Evolutionary conservation across 2,888 invertebrate genomes (phyloP), one percentile per base, ranked within the genome.

Genomic region (Carterocephalus palaemon): DNA sequence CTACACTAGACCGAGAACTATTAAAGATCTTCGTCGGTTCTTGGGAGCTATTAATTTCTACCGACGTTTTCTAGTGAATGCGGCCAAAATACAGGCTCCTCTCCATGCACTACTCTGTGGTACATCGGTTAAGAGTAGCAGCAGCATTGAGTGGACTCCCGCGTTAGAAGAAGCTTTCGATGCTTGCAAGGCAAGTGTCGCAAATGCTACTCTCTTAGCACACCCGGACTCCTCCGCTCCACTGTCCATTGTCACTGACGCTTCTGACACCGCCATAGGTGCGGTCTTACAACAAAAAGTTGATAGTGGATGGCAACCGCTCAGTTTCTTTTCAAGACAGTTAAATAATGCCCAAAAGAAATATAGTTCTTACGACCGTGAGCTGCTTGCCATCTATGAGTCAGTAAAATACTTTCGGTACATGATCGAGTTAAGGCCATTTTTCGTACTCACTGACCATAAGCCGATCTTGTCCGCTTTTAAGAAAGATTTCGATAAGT

Each of bases 1-100:
- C 7, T 46, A 39, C 23, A 5, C 46, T 1, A 9, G 3, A 2
- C 45, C 53, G 0, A 37, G 32, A 4, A 40, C 60, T 2, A 57
- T 64, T 16, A 9, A 58, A 22, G 50, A 64, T 2, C 51, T 74
- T 1, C 23, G 49, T 4, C 7, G 49, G 9, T 52, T 49, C 31
- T 33, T 51, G 6, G 51, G 53, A 8, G 49, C 51, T 48, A n/a
- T 47, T 1, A 52, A 50, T 26, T 52, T 40, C 31, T 52, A 47
- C 19, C 13, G 50, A 0, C 22, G 47, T 5, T 52, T 50, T 15
- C 13, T 52, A 2, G 52, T 49, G 0, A 26, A 33, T 0, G 52
- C 52, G n/a, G 54, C 52, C 1, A 7, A 43, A 28, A 8, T 23
- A 1, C 50, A 52, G 16, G 46, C 49, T 1, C 50, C 52, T 1